Conservation (phyloP, 2,797 vertebrate genomes). For the Coendou prehensilis region DNA sequence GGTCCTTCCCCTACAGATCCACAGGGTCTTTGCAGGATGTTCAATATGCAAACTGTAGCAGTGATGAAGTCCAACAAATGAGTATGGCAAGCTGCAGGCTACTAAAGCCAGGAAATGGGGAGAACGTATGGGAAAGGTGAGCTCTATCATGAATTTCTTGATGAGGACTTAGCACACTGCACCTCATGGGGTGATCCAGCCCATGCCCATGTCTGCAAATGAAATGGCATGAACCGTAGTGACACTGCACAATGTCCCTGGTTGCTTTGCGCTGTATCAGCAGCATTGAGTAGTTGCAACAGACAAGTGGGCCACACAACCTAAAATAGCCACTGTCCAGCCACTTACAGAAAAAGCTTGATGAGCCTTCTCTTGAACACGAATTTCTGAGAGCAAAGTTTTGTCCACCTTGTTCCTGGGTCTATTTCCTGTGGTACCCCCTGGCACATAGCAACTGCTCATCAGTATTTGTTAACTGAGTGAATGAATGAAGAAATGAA, state of each 20-base stretch:
- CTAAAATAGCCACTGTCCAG: neutral
- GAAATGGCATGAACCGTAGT: neutral
- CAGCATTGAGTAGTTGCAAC: neutral
- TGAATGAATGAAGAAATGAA: neutral
- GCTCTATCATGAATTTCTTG: neutral
- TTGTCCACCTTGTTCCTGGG: neutral
- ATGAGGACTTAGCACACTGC: neutral
- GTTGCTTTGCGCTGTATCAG: neutral
- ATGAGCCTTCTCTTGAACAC: neutral
- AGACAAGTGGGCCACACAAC: neutral
- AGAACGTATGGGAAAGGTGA: neutral
- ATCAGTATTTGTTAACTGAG: neutral
- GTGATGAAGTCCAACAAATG: neutral
- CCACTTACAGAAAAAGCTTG: neutral
- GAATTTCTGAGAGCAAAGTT: neutral
- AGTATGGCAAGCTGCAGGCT: neutral
- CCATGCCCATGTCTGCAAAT: neutral
- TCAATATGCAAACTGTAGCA: neutral
- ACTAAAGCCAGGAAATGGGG: neutral
- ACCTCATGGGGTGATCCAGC: too few species aligned
- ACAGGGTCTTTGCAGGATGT: neutral
- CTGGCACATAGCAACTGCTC: neutral
- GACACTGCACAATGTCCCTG: neutral
- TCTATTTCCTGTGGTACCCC: neutral
- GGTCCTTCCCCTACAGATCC: neutral